phyloP scores from a whole-genome alignment of 1,140 invertebrate genomes.

The Drosophila watanabei region DNA sequence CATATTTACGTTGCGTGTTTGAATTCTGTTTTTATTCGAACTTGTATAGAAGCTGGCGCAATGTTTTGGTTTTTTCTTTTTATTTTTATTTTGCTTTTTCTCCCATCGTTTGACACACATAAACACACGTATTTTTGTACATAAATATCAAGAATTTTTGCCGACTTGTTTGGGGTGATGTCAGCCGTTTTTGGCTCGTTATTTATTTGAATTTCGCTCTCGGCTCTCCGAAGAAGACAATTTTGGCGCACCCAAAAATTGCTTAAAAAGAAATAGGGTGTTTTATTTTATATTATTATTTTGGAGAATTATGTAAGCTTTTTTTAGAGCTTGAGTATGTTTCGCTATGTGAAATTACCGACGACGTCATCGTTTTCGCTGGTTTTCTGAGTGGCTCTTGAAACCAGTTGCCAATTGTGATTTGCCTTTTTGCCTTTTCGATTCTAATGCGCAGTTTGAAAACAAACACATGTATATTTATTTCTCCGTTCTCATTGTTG shows the following conservation, averaged over 20 bases:
- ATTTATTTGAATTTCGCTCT: slow-evolving; percentile 44
- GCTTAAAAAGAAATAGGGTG: background rate
- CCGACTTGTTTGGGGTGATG: slow-evolving; percentile 71
- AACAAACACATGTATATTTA: slow-evolving; percentile 4
- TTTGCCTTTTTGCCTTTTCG: slow-evolving; percentile 11
- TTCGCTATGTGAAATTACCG: slow-evolving; percentile 9
- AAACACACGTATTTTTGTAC: slow-evolving; percentile 38
- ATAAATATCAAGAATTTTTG: slow-evolving; percentile 44
- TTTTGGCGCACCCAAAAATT: slow-evolving; percentile 3
- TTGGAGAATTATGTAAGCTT: slow-evolving; percentile 46
- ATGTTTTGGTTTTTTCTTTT: slow-evolving; percentile 29
- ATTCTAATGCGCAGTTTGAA: slow-evolving; percentile 46
- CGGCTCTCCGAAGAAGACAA: slow-evolving; percentile 7
- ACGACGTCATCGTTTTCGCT: slow-evolving; percentile 10
- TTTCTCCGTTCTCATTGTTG: slow-evolving; percentile 27
- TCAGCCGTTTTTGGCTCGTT: slow-evolving; percentile 51
- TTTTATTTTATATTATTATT: slow-evolving; percentile 14
- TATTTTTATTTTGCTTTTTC: background rate
- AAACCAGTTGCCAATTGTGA: slow-evolving; percentile 20
- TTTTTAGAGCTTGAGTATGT: slow-evolving; percentile 1
- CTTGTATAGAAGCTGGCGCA: slow-evolving; percentile 47
- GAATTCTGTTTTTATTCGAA: slow-evolving; percentile 56
- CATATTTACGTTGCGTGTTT: slow-evolving; percentile 29
- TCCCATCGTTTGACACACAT: slow-evolving; percentile 44
- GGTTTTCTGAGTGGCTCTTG: slow-evolving; percentile 2